A percentile compares a stretch with the other conserved stretches of the same genome.
These are phyloP conservation scores for Hemiscyllium ocellatum DNA, from an alignment of 2,113 vertebrate species.

Conservation along the genomic window DNA sequence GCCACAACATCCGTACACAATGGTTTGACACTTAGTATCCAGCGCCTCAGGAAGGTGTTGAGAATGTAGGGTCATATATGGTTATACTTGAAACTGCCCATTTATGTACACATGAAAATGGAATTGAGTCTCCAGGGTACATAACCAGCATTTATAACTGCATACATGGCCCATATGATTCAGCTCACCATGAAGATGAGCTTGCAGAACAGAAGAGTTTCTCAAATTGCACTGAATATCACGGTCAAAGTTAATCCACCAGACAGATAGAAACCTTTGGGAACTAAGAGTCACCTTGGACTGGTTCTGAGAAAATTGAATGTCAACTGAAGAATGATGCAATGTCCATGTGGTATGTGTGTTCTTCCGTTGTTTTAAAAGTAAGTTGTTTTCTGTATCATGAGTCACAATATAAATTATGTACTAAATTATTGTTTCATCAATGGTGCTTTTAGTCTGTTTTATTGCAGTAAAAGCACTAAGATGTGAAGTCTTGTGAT, in stretches of 20 bases:
- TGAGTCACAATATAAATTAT: too few species aligned
- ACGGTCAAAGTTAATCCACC: not conserved
- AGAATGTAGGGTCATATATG: not conserved
- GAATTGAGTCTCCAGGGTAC: not conserved
- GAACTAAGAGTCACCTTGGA: too few species aligned
- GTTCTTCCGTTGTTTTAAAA: too few species aligned
- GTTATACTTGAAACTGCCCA: not conserved
- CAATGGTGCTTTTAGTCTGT: too few species aligned
- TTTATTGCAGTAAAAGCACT: too few species aligned
- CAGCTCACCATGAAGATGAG: not conserved
- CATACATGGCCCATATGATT: not conserved
- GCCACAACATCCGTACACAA: not conserved
- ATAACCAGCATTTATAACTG: not conserved
- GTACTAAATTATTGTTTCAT: too few species aligned
- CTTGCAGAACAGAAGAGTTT: not conserved
- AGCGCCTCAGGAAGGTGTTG: not conserved
- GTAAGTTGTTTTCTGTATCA: too few species aligned
- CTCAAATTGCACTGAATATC: not conserved
- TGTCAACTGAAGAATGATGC: too few species aligned
- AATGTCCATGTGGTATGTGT: too few species aligned
- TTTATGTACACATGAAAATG: not conserved
- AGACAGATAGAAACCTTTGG: too few species aligned
- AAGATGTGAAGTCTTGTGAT: too few species aligned
- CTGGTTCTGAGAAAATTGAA: too few species aligned
- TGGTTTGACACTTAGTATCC: not conserved